phyloP scores from a whole-genome alignment of 2,113 vertebrate species.

The Zootoca vivipara region DNA sequence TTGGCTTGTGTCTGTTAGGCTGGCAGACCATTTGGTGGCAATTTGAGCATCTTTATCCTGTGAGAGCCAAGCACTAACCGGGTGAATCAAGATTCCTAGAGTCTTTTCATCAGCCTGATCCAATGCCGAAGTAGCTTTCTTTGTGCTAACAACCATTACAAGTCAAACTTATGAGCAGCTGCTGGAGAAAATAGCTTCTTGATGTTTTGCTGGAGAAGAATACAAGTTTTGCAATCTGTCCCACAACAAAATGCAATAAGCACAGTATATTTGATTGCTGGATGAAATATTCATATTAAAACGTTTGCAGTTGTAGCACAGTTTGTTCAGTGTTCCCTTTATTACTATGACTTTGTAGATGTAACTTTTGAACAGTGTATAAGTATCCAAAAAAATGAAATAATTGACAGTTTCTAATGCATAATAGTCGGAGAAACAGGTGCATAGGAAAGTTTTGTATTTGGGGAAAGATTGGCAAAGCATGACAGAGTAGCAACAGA shows the following conservation, averaged over 20 bases:
- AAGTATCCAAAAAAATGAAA: constrained; percentile 51
- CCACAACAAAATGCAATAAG: constrained; percentile 61
- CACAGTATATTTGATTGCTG: constrained; percentile 62
- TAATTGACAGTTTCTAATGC: constrained; percentile 28
- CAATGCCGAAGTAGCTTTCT: constrained; percentile 34
- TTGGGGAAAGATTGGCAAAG: constrained; percentile 49
- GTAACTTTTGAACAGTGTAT: constrained; percentile 43
- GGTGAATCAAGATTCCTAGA: constrained; percentile 24
- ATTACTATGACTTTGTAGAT: constrained; percentile 57
- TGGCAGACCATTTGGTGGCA: constrained; percentile 1
- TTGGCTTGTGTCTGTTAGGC: not conserved
- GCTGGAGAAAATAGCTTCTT: constrained; percentile 70
- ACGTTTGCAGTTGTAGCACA: constrained; percentile 51
- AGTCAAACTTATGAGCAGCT: constrained; percentile 60
- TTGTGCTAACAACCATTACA: constrained; percentile 45
- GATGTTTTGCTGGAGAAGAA: constrained; percentile 63
- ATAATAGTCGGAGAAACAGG: constrained; percentile 55
- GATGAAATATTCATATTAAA: constrained; percentile 65
- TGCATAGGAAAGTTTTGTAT: constrained; percentile 51
- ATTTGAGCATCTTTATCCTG: constrained; percentile 28
- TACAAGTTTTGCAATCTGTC: constrained; percentile 63
- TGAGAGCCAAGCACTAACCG: constrained; percentile 3
- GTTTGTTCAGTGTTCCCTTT: constrained; percentile 62
- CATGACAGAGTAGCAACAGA: constrained; percentile 32
- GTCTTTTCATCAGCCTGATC: constrained; percentile 35